Base-by-base conservation (phyloP, 2,113 vertebrate species). In the Siniperca chuatsi region DNA sequence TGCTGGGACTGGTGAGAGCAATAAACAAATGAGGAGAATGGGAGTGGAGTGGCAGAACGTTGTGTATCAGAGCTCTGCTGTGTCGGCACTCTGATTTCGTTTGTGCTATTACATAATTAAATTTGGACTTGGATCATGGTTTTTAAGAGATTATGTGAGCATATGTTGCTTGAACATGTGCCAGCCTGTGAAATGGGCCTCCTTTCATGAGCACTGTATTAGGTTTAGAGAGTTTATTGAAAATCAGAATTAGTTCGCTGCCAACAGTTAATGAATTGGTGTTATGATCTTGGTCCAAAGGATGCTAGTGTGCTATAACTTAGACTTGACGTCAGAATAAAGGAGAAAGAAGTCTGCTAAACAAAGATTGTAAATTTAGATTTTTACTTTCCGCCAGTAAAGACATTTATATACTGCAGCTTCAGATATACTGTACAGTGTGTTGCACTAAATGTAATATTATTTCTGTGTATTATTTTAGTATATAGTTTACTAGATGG, bases 131-230 rank as follows among this genome's bases (percentile, higher is more conserved):
- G 96, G 96, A 96, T 96, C 93, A 93, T 87, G 94, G 95, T 80
- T 98, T 98, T 98, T 97, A 98, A 97, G 97, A 98, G 97, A 98
- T 99, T 97, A 98, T 97, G 97, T 95, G 96, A 96, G 96, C 97
- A 97, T 97, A 97, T 98, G 97, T 96, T 97, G 95, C 96, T 97
- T 98, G 98, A 97, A 97, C 93, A 92, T 79, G 92, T 91, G 97
- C 97, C 97, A 98, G 87, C 92, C 94, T 95, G 92, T 95, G 94
- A 95, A 96, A 96, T 86, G 92, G 78, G 89, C 89, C 72, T 89
- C 91, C 96, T 96, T 95, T 95, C 94, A 93, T 92, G 83, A 94
- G 95, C 92, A 84, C 60, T 94, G 94, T 96, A 89, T 95, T 95
- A 89, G 86, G 85, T 93, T 95, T 94, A 85, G 90, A 93, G 93